Base-by-base conservation (phyloP, 2,888 invertebrate species). In the Nezara viridula region DNA sequence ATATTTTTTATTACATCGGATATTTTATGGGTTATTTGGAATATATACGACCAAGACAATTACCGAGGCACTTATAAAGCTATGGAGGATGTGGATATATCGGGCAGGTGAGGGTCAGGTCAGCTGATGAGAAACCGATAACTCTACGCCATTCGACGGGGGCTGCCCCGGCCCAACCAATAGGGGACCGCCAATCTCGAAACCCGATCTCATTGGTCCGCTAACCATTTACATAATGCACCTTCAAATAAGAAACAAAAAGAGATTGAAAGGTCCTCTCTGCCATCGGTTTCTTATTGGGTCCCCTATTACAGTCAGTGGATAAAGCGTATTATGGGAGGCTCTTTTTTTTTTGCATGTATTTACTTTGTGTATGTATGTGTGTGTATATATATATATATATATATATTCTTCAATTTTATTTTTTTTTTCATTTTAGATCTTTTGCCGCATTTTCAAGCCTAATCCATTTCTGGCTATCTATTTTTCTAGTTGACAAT, bases 91-190 rank as follows among this genome's bases (percentile, higher is more conserved):
- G n/a, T n/a, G n/a, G n/a, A 27, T 32, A 60, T 60, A 60, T 12
- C 27, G 16, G 14, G 60, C 60, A 60, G 60, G 60, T 60, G 60
- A 27, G 60, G 14, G 14, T 4, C 27, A 27, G 60, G 60, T 60
- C 60, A 60, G 60, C 60, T 60, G 60, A 60, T 60, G 60, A 60
- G 60, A 60, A 60, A 60, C 60, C 60, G 60, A 60, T 60, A 60
- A 60, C 60, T 60, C 27, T 32, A 12, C 60, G 27, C 60, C 60
- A 60, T 60, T 60, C 10, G 60, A 27, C 60, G 16, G 60, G 27
- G 27, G 14, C 27, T 14, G 27, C 16, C 19, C n/a, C n/a, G 27
- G 5, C 19, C 6, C 27, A 27, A 32, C 60, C 60, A 60, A 60
- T 60, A 60, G 60, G 60, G 19, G 27, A 27, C 27, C 60, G 27